Conservation (phyloP, 2,113 vertebrate genomes). For the Lasiurus cinereus region DNA sequence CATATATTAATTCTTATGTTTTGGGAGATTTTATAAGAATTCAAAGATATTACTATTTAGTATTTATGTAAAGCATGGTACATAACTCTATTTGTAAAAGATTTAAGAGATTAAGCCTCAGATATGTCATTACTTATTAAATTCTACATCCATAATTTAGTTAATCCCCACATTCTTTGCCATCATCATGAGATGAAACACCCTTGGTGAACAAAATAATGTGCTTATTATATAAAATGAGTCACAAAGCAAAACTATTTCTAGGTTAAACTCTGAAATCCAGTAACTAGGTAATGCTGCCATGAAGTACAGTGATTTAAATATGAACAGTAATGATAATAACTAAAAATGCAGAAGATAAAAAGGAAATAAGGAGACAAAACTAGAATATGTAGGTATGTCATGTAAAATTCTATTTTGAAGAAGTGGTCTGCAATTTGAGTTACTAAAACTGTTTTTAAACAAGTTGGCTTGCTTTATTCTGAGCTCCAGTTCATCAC, state of each 20-base stretch:
- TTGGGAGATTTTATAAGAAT: slow-evolving; percentile 28
- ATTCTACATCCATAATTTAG: slow-evolving; percentile 50
- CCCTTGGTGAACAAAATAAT: slow-evolving; percentile 63
- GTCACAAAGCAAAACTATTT: slow-evolving; percentile 71
- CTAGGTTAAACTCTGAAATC: slow-evolving; percentile 10
- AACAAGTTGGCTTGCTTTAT: neutral
- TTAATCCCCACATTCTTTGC: slow-evolving; percentile 70
- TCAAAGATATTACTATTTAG: neutral
- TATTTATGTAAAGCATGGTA: neutral
- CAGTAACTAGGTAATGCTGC: neutral
- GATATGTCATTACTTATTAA: slow-evolving; percentile 58
- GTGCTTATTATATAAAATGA: slow-evolving; percentile 64
- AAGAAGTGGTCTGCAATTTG: neutral
- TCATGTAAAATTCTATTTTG: neutral
- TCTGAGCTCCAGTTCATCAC: neutral
- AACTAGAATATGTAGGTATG: neutral
- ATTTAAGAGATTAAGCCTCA: slow-evolving; percentile 49
- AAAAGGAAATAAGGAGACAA: neutral
- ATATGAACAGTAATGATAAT: neutral
- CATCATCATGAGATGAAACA: slow-evolving; percentile 59
- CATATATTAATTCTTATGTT: neutral
- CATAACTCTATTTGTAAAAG: slow-evolving; percentile 39
- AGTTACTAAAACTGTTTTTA: slow-evolving; percentile 28
- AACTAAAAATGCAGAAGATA: neutral
- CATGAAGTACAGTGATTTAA: neutral